Evolutionary conservation across 1,140 invertebrate genomes (phyloP).

Genomic region (Plectrocnemia conspersa): DNA sequence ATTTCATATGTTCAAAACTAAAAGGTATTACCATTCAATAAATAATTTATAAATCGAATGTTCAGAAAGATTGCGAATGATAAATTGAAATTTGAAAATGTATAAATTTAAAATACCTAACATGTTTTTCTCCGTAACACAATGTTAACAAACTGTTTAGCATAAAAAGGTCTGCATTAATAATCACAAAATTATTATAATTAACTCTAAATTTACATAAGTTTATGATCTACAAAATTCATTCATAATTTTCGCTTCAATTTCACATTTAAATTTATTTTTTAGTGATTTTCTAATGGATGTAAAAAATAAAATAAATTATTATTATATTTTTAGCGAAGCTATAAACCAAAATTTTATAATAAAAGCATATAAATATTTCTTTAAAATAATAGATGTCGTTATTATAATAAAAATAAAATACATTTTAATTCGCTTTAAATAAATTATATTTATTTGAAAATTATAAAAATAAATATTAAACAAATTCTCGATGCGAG

Average conservation of each 20-base stretch:
- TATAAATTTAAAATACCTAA: too few species aligned
- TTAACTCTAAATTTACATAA: neutral
- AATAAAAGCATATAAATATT: neutral
- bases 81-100: too few species aligned
- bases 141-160: too few species aligned
- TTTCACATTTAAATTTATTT: neutral
- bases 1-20: too few species aligned
- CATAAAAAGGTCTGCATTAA: too few species aligned
- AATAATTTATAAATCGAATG: too few species aligned
- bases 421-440: too few species aligned
- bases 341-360: neutral
- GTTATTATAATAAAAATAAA: neutral
- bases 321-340: neutral
- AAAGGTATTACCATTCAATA: too few species aligned
- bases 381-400: neutral
- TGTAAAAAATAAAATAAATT: neutral
- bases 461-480: neutral
- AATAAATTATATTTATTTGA: neutral
- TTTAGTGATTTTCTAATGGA: neutral
- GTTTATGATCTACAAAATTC: neutral
- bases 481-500: conserved; percentile 19
- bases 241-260: neutral
- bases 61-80: too few species aligned
- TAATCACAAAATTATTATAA: too few species aligned
- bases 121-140: too few species aligned